Conservation (phyloP, 2,888 invertebrate genomes). For the Trachelus iudaicus region DNA sequence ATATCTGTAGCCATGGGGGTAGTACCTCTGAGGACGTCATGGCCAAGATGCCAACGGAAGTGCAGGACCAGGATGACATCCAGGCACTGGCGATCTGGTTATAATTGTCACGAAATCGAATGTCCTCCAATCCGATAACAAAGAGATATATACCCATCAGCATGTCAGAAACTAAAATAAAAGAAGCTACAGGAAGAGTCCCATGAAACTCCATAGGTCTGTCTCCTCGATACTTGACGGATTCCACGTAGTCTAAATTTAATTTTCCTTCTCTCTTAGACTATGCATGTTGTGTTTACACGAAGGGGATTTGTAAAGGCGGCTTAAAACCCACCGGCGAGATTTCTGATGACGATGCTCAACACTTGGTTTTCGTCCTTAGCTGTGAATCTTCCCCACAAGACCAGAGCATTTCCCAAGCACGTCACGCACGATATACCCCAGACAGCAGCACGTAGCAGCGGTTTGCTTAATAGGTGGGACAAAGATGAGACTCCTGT, state of each 20-base stretch:
- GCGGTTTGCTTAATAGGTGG: constrained; percentile 70
- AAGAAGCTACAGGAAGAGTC: neutral
- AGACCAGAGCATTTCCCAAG: constrained; percentile 73
- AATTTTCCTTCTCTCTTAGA: neutral
- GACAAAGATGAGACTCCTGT: constrained; percentile 71
- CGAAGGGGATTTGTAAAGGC: neutral
- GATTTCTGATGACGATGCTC: constrained; percentile 73
- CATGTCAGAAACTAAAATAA: constrained; percentile 71
- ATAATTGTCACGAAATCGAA: constrained; percentile 70
- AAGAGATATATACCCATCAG: constrained; percentile 77
- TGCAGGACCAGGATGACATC: constrained; percentile 76
- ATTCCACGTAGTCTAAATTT: neutral
- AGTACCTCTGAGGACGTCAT: constrained; percentile 75
- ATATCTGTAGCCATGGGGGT: neutral
- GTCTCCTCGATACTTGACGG: neutral
- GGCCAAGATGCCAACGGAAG: constrained; percentile 72
- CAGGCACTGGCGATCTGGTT: constrained; percentile 71
- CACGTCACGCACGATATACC: constrained; percentile 72
- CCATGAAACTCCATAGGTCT: neutral
- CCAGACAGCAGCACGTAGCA: constrained; percentile 73
- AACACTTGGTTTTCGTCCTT: constrained; percentile 73
- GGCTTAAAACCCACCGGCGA: constrained; percentile 67
- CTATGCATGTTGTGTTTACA: neutral
- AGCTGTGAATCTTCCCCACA: constrained; percentile 72
- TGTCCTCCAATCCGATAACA: constrained; percentile 72